Evolutionary conservation across 2,113 vertebrate genomes (phyloP), one percentile per base, ranked within the genome.

Genomic region (Chionomys nivalis): DNA sequence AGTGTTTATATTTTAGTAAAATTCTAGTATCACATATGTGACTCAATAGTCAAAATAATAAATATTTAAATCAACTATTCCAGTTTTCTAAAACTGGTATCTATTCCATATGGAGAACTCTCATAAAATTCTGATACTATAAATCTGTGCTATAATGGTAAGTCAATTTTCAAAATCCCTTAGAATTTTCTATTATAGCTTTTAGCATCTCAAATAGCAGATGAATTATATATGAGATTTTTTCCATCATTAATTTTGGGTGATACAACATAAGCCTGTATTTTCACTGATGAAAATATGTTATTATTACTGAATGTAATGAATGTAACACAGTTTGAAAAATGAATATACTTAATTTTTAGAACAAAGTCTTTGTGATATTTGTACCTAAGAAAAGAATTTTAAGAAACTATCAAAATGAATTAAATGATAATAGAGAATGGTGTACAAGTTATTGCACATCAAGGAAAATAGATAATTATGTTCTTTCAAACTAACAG

Each of bases 301-400:
- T 82, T 76, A 92, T 61, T 77, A 14, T 68, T 85, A 75, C 75
- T 77, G 26, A 44, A 65, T 85, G n/a, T 39, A 63, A 70, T 96
- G 19, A 78, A 70, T 96, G 13, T 61, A 76, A 76, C 26, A 82
- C 16, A 87, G 39, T 33, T 76, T 75, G 26, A 85, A 76, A 75
- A 77, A 61, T 66, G 12, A 65, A 44, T 47, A 78, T 49, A 92
- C 70, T 70, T 36, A 63, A 70, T 61, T 85, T 95, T 92, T 58
- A 66, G 7, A 72, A 63, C 19, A 78, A 68, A 11, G 12, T 24
- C 58, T 89, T 61, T 23, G 36, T 72, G 14, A 78, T 47, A 88
- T 78, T 83, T 86, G 23, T 33, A 92, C 6, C 42, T 78, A 55
- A 65, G 33, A 89, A 92, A 77, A 91, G 11, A 92, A 78, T 86